A percentile compares a stretch with the other conserved stretches of the same genome.
These are phyloP conservation scores for Pterocles burchelli DNA, from an alignment of 2,113 vertebrate genomes.

Conservation along the genomic window DNA sequence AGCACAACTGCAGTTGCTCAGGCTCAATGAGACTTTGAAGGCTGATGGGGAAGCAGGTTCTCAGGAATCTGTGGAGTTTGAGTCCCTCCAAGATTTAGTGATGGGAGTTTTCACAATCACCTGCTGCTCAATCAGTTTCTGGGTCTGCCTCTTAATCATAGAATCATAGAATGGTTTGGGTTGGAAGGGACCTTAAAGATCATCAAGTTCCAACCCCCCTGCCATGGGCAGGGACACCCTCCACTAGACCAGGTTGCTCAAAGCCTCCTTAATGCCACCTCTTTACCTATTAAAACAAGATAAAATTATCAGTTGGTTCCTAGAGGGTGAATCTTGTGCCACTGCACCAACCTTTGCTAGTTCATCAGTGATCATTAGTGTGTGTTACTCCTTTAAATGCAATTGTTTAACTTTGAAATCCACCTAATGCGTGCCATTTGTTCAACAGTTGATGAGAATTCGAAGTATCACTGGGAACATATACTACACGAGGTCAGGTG, in stretches of 20 bases:
- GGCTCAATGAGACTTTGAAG: rapidly evolving
- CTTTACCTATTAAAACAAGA: background rate
- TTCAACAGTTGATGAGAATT: constrained; percentile 85
- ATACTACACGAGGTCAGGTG: constrained; percentile 90
- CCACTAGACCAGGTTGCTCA: no score
- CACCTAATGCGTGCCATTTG: background rate
- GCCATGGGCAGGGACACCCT: no score
- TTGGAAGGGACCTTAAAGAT: no score
- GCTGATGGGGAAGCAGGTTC: background rate
- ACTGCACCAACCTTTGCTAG: background rate
- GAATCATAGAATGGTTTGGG: no score
- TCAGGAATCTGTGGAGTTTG: background rate
- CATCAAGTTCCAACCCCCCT: no score
- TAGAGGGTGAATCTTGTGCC: background rate
- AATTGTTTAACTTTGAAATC: background rate
- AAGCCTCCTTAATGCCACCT: background rate
- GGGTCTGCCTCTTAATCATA: no score
- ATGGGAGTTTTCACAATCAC: background rate
- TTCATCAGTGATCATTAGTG: background rate
- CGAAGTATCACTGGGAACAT: constrained; percentile 87
- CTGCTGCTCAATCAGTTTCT: background rate
- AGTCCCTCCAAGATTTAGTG: background rate
- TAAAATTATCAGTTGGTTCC: background rate
- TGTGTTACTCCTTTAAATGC: background rate
- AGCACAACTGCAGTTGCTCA: background rate